Evolutionary conservation across 2,888 invertebrate species (phyloP), one percentile per base, ranked within the genome.

Genomic region (Eilema depressum): DNA sequence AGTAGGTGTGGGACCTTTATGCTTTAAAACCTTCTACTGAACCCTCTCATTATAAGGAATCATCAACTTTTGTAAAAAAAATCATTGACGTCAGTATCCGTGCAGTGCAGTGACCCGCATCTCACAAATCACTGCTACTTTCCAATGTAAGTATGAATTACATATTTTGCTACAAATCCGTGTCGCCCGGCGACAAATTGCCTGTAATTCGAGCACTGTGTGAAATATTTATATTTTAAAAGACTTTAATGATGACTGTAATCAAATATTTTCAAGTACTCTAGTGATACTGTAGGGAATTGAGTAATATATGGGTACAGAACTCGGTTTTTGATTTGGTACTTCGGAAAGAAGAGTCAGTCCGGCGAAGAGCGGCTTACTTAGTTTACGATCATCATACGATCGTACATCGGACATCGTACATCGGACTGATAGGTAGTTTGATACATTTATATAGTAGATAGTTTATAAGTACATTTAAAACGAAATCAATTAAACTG

Each of bases 31-130:
- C 47, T 47, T 28, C 25, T 74, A 69, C 77, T 69, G 68, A 74
- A 75, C 69, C 68, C 60, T 12, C 47, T 28, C 4, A 66, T 47
- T 63, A 10, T 41, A 69, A 68, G 11, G 7, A 33, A 33, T 64
- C 61, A 41, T 66, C 80, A 76, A 75, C 78, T 79, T 80, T 75
- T 73, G 81, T 68, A 79, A 41, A 83, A 83, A 81, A 70, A 81
- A 82, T 85, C 81, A 86, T 87, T 86, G 87, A 84, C 82, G 79
- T 69, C 74, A 80, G 82, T 86, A 88, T 84, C 63, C 80, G 83
- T 82, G 77, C 85, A 82, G 82, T 85, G 86, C 80, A 85, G 81
- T 88, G 85, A 84, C 90, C 88, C 79, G 89, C 84, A 88, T 82
- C 76, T 70, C 74, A 75, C 82, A 85, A 85, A 86, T 87, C 82